These are phyloP conservation scores for Strongylocentrotus purpuratus DNA, from an alignment of 35 echinoderm and acorn worm species.

Conservation along the genomic window DNA sequence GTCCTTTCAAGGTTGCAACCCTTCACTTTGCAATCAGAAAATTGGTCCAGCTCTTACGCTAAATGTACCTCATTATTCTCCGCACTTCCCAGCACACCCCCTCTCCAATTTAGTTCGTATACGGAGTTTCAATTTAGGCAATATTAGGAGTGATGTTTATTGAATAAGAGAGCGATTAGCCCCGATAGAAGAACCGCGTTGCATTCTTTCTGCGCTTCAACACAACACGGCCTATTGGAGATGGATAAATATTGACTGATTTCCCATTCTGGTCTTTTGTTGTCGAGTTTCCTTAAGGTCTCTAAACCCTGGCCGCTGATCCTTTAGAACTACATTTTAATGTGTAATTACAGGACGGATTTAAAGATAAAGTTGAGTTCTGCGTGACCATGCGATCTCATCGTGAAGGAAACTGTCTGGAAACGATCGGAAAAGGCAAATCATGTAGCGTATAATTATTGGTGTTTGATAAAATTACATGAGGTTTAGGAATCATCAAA, in stretches of 20 bases:
- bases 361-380: neutral
- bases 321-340: slow-evolving; percentile 18
- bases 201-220: neutral
- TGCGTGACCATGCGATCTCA: too few species aligned
- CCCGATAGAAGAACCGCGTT: neutral
- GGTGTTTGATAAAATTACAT: too few species aligned
- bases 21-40: neutral
- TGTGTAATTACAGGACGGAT: neutral
- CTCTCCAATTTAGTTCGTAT: neutral
- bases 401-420: too few species aligned
- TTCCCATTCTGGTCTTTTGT: neutral
- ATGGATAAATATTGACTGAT: neutral
- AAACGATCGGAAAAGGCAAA: too few species aligned
- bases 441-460: too few species aligned
- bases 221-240: neutral
- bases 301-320: neutral
- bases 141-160: neutral
- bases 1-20: neutral
- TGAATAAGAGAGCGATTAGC: neutral
- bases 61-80: neutral
- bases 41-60: neutral
- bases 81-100: neutral
- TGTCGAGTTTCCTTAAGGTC: neutral
- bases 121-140: neutral
- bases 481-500: too few species aligned